Evolutionary conservation across 2,113 vertebrate genomes (phyloP).

Genomic region (Jaculus jaculus): DNA sequence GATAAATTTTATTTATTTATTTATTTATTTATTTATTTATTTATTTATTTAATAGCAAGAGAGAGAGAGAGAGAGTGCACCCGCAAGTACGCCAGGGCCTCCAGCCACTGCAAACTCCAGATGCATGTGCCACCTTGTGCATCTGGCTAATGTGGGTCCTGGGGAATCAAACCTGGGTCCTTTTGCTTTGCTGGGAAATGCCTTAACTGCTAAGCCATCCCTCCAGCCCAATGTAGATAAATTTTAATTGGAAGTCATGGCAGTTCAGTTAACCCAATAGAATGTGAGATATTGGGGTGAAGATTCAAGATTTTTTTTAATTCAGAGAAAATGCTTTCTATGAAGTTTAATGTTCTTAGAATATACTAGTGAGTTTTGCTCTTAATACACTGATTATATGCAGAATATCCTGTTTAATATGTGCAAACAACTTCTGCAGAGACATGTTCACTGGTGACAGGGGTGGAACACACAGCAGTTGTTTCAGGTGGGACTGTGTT

Average conservation of each 20-base stretch:
- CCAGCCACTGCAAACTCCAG: too few species aligned
- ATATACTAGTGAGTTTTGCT: not conserved
- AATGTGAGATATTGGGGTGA: not conserved
- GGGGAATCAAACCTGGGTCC: too few species aligned
- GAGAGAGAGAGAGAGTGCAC: too few species aligned
- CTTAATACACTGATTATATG: not conserved
- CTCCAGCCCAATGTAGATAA: not conserved
- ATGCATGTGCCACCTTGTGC: too few species aligned
- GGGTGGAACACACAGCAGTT: not conserved
- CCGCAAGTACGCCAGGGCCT: too few species aligned
- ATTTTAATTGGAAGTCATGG: constrained; percentile 47
- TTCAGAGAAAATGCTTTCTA: constrained; percentile 44
- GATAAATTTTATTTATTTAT: constrained; percentile 45
- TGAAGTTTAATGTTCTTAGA: constrained; percentile 28
- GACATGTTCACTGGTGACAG: constrained; percentile 29
- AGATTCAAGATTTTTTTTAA: not conserved
- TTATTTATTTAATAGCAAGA: too few species aligned
- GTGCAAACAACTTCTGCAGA: not conserved
- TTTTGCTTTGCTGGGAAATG: too few species aligned
- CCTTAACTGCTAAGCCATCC: too few species aligned
- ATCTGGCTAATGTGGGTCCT: too few species aligned
- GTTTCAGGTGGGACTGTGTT: not conserved
- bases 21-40: too few species aligned
- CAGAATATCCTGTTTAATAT: constrained; percentile 50
- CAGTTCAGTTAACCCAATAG: not conserved